phyloP scores from a whole-genome alignment of 30 jellyfish, hydroid and myxozoan species.

The Pseudorhiza aurosa region DNA sequence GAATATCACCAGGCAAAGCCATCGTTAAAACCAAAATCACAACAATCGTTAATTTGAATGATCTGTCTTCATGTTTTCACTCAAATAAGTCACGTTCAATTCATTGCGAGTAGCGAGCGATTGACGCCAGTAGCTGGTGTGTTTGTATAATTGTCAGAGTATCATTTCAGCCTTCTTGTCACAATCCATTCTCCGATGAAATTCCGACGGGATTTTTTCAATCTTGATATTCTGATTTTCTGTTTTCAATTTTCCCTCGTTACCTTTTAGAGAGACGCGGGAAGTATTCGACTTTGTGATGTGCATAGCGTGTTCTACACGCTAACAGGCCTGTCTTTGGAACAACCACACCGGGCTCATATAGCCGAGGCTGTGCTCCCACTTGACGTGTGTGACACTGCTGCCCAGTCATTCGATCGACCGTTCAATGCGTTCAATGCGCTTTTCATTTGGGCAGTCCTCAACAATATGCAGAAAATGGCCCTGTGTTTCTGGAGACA shows the following conservation, averaged over 20 bases:
- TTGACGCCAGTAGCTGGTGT: no score
- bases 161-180: no score
- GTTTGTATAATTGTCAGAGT: no score
- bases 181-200: no score
- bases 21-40: no score
- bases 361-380: background rate
- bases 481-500: conserved; percentile 81
- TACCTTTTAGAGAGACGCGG: conserved; percentile 26
- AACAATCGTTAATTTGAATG: no score
- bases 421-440: conserved; percentile 79
- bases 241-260: no score
- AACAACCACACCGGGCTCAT: background rate
- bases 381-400: background rate
- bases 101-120: no score
- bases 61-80: no score
- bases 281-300: conserved; percentile 46
- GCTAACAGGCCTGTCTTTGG: conserved; percentile 28
- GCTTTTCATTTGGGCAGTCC: conserved; percentile 89
- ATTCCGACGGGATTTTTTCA: no score
- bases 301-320: background rate
- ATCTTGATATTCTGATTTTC: background rate
- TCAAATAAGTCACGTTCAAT: no score
- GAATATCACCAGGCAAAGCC: no score
- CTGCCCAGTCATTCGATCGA: conserved; percentile 3
- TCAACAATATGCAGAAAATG: conserved; percentile 82